Conservation (phyloP, 2,797 vertebrate genomes). For the Typhlichthys eigenmanni region DNA sequence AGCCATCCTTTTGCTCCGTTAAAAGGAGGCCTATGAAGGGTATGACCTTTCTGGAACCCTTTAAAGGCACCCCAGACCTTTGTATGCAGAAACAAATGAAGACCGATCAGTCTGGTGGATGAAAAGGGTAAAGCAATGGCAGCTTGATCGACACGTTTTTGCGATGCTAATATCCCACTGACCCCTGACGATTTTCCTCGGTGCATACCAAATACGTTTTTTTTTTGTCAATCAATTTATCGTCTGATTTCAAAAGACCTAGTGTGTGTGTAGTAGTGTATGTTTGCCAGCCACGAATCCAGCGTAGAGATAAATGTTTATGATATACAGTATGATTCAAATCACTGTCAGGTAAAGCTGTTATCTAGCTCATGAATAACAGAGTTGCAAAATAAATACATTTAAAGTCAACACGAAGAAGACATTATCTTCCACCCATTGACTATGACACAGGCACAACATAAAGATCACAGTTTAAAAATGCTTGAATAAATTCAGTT, state of each 20-base stretch:
- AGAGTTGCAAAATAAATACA: slow-evolving; percentile 11
- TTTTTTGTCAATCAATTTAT: slow-evolving; percentile 75
- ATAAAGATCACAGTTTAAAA: slow-evolving; percentile 19
- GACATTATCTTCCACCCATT: slow-evolving; percentile 31
- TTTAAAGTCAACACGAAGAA: slow-evolving; percentile 34
- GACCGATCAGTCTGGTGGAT: slow-evolving; percentile 74
- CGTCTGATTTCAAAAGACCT: slow-evolving; percentile 48
- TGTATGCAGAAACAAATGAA: slow-evolving; percentile 79
- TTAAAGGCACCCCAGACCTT: slow-evolving; percentile 79
- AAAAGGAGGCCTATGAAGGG: slow-evolving; percentile 69
- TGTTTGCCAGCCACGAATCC: slow-evolving; percentile 21
- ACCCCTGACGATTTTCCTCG: slow-evolving; percentile 57
- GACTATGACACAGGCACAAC: slow-evolving; percentile 12
- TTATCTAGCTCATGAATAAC: slow-evolving; percentile 4
- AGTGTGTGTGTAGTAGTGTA: slow-evolving; percentile 37
- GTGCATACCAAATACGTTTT: slow-evolving; percentile 66
- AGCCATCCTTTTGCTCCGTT: slow-evolving; percentile 55
- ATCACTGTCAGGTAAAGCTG: slow-evolving; percentile 12
- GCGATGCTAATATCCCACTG: slow-evolving; percentile 70
- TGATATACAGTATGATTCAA: slow-evolving; percentile 28
- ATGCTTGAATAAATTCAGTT: slow-evolving; percentile 26
- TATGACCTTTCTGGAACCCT: slow-evolving; percentile 80
- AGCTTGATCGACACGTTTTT: slow-evolving; percentile 71
- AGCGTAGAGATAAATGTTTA: slow-evolving; percentile 26
- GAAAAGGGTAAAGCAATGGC: slow-evolving; percentile 79